Conservation (phyloP, 2,113 vertebrate species). For the Rallus limicola region DNA sequence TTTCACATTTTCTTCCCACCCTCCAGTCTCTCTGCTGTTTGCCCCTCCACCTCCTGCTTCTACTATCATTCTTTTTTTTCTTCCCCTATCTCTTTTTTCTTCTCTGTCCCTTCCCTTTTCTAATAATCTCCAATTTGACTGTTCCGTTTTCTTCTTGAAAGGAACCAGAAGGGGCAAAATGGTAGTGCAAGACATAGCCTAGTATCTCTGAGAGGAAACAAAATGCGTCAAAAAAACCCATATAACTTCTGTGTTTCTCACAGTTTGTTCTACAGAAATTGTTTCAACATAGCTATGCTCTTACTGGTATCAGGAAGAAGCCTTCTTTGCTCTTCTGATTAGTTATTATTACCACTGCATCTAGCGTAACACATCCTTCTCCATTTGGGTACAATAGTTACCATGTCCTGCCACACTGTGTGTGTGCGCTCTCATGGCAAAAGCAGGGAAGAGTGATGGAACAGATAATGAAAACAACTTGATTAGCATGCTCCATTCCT, state of each 20-base stretch:
- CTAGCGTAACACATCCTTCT: not conserved
- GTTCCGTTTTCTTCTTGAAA: not conserved
- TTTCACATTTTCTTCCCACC: not conserved
- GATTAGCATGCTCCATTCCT: not conserved
- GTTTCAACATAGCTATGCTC: not conserved
- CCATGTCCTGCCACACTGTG: not conserved
- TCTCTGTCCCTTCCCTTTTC: not conserved
- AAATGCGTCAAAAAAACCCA: not conserved
- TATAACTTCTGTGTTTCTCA: constrained; percentile 4
- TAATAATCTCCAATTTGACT: not conserved
- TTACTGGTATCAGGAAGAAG: not conserved
- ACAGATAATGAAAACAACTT: not conserved
- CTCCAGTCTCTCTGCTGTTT: not conserved
- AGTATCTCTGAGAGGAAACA: constrained; percentile 12
- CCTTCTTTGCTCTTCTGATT: not conserved
- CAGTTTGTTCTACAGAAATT: not conserved
- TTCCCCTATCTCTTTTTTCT: not conserved
- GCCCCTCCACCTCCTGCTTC: not conserved
- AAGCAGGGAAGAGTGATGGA: not conserved
- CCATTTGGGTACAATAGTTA: not conserved
- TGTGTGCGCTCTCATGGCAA: not conserved
- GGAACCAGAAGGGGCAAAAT: constrained; percentile 12
- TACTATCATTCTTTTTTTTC: not conserved
- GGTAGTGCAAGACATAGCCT: not conserved
- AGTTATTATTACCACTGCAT: not conserved